Evolutionary conservation across 2,113 vertebrate species (phyloP).

Genomic region (Rhinoptilus africanus): DNA sequence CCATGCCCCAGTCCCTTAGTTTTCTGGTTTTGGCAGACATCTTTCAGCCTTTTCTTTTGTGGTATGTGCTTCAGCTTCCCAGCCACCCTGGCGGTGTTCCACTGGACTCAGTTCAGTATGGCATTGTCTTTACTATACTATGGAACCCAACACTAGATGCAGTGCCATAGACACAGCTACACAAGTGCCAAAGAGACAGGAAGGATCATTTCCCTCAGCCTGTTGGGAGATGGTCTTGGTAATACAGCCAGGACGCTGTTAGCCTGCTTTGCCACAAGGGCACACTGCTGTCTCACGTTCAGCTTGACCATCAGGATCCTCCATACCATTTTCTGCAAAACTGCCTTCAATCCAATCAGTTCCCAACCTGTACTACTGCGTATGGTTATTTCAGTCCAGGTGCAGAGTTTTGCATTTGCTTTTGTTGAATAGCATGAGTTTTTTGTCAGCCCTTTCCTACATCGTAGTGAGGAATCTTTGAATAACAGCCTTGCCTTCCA

Average conservation of each 20-base stretch:
- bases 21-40: background rate
- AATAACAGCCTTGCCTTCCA: background rate
- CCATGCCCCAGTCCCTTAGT: background rate
- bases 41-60: background rate
- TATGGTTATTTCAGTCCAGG: background rate
- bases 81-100: background rate
- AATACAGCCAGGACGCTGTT: background rate
- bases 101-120: background rate
- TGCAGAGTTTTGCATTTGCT: background rate
- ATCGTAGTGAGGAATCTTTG: background rate
- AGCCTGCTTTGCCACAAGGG: background rate
- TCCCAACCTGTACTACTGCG: rapidly evolving
- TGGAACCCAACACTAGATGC: no score
- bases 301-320: background rate
- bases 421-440: background rate
- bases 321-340: background rate
- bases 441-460: background rate
- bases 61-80: background rate
- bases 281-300: background rate
- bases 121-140: background rate
- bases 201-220: background rate
- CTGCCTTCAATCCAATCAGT: background rate
- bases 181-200: background rate
- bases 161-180: background rate
- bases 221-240: background rate